Evolutionary conservation across 2,113 vertebrate genomes (phyloP).

Genomic region (Nerophis lumbriciformis): DNA sequence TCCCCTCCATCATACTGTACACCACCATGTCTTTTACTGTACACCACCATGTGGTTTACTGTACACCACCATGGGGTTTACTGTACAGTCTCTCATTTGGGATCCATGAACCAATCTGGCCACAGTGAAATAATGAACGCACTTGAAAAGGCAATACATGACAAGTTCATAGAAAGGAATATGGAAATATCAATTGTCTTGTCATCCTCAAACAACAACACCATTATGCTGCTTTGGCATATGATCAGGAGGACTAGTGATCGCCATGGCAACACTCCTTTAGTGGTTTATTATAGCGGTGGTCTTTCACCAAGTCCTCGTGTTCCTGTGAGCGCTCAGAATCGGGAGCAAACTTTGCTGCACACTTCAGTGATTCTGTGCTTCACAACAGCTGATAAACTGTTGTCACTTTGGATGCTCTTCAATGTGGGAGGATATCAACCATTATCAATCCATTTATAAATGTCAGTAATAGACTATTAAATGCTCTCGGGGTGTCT

Average conservation of each 20-base stretch:
- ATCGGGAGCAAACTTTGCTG: neutral
- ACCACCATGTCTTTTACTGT: neutral
- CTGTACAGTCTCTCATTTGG: too few species aligned
- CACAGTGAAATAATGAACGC: neutral
- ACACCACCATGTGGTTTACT: neutral
- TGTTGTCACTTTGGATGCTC: too few species aligned
- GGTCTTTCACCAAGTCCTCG: slow-evolving; percentile 1
- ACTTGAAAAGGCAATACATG: neutral
- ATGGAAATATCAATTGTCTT: neutral
- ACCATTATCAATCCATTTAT: too few species aligned
- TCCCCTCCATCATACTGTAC: slow-evolving; percentile 2
- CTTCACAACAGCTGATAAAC: too few species aligned
- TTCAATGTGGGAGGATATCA: too few species aligned
- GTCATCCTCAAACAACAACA: neutral
- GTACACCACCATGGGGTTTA: too few species aligned
- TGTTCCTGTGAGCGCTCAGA: neutral
- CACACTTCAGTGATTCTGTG: too few species aligned
- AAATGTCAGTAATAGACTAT: too few species aligned
- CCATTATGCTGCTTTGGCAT: neutral
- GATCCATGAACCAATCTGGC: neutral
- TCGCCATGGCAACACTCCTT: slow-evolving; percentile 8
- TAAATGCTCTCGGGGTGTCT: too few species aligned
- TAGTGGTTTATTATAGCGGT: neutral
- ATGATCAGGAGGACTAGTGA: neutral
- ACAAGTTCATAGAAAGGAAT: neutral